Evolutionary conservation across 2,888 invertebrate species (phyloP).

Genomic region (Acrobasis suavella): DNA sequence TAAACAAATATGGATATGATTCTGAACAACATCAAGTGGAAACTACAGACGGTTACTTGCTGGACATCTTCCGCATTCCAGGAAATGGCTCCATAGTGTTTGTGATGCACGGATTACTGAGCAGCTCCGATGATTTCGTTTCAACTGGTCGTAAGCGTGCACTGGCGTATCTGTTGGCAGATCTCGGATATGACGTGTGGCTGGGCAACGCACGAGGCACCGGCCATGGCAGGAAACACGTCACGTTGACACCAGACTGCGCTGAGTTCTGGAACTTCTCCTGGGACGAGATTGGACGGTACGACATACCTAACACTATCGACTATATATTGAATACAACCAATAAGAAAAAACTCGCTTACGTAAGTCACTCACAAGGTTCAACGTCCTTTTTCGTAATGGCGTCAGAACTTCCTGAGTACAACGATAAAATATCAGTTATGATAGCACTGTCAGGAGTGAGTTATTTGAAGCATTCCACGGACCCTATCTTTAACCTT

Average conservation of each 20-base stretch:
- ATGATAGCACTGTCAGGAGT: conserved; percentile 1
- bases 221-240: background rate
- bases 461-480: background rate
- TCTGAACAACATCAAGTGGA: conserved; percentile 15
- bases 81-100: conserved; percentile 8
- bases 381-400: conserved; percentile 8
- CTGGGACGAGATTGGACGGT: background rate
- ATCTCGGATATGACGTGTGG: conserved; percentile 25
- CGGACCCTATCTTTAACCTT: background rate
- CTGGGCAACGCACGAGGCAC: conserved; percentile 29
- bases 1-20: background rate
- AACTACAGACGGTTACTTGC: conserved; percentile 4
- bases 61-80: conserved; percentile 13
- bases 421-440: conserved; percentile 24
- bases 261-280: background rate
- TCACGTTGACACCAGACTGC: conserved; percentile 12
- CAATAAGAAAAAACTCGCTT: background rate
- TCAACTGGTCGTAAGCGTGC: background rate
- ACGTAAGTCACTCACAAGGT: background rate
- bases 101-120: background rate
- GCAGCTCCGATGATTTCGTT: conserved; percentile 11
- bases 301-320: conserved; percentile 65
- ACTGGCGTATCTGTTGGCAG: background rate
- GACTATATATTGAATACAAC: conserved; percentile 68
- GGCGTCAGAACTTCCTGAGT: background rate